Evolutionary conservation across 92 coral and sea anemone species (phyloP), one percentile per base, ranked within the genome.

Genomic region (Siderastrea radians): DNA sequence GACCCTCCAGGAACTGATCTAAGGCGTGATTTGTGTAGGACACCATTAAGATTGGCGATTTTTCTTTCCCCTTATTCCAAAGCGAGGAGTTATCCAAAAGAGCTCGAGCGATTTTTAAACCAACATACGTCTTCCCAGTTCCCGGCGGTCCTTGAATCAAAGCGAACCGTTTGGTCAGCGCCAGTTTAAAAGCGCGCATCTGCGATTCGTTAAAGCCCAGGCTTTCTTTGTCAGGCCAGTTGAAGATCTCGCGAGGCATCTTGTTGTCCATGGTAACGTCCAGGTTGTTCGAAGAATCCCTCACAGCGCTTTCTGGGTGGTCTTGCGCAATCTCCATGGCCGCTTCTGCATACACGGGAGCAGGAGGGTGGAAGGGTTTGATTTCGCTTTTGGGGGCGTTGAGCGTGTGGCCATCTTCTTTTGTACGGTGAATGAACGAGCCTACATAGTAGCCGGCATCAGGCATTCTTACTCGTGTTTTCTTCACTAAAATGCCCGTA

Each of bases 81-180:
- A 93, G 60, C 5, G 79, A 62, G 15, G 70, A 6, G 90, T 92
- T 96, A 46, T 84, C 84, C 68, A 93, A 87, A 17, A 96, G 91
- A 43, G 88, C 93, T 51, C 81, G 96, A 44, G 96, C 98, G 59
- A 96, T 96, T 79, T 95, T 96, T 43, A 91, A 93, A 54, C 99
- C 99, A 50, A 96, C 94, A 77, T 91, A 95, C 9, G 99, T 96
- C 83, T 96, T 96, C 49, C 99, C 99, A 54, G 99, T 96, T 3
- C 99, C 99, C 0, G 99, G 99, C 11, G 99, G 99, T 12, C 99
- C 99, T 77, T 96, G 99, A 14, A 96, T 96, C 49, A 96, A 92
- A 4, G 98, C 94, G 69, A 96, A 95, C 79, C 90, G 82, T 60
- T 88, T 95, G 57, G 96, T 94, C 77, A 96, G 87, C 17, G 99